Percentiles rank a stretch among this genome's conserved stretches.
These are phyloP conservation scores for Amphipoea lucens DNA, from an alignment of 2,888 invertebrate species.

Conservation along the genomic window DNA sequence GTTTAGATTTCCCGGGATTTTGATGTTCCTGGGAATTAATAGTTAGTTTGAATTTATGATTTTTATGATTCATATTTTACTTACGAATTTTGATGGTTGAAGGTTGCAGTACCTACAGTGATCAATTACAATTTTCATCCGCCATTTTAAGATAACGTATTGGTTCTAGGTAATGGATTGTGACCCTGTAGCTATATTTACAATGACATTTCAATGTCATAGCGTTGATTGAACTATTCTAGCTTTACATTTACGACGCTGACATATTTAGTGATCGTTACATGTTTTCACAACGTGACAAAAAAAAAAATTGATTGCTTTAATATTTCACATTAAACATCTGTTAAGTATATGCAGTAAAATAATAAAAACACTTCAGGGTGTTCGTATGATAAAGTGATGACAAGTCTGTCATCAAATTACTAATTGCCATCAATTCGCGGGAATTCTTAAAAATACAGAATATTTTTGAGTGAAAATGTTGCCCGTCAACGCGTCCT, in stretches of 20 bases:
- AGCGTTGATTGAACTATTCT: slow-evolving; percentile 50
- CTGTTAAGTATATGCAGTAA: slow-evolving; percentile 16
- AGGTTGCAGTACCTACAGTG: not conserved
- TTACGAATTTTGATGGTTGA: not conserved
- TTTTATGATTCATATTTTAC: slow-evolving; percentile 12
- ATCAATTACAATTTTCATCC: slow-evolving; percentile 30
- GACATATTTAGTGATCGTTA: slow-evolving; percentile 48
- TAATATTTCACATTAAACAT: slow-evolving; percentile 18
- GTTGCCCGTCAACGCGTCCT: slow-evolving; percentile 25
- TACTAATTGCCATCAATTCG: slow-evolving; percentile 38
- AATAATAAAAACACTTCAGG: slow-evolving; percentile 37
- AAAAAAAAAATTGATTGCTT: slow-evolving; percentile 29
- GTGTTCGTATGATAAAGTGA: slow-evolving; percentile 34
- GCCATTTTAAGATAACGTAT: slow-evolving; percentile 22
- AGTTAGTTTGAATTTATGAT: not conserved
- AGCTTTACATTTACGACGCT: slow-evolving; percentile 41
- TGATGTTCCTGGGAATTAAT: not conserved
- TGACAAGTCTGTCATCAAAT: slow-evolving; percentile 44
- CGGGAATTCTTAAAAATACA: slow-evolving; percentile 17
- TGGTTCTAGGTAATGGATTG: slow-evolving; percentile 11
- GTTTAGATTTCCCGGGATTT: slow-evolving; percentile 24
- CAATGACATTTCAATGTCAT: slow-evolving; percentile 50
- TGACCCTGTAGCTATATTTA: slow-evolving; percentile 34
- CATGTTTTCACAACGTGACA: slow-evolving; percentile 27
- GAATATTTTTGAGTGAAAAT: not conserved